Evolutionary conservation across 2,797 vertebrate species (phyloP).

Genomic region (Apogon talboti): DNA sequence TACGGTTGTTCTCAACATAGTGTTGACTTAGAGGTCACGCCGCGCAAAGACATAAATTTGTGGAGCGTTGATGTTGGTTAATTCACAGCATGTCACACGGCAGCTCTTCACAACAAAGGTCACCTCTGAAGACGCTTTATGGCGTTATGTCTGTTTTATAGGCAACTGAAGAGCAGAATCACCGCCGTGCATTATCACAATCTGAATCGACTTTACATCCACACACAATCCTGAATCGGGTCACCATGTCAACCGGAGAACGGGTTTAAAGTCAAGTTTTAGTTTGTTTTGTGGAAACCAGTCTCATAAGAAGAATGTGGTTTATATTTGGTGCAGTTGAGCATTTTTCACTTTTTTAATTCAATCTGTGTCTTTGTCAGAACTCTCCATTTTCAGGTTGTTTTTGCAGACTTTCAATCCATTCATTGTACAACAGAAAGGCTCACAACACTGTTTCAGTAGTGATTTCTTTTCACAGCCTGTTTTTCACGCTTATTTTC

Average conservation of each 20-base stretch:
- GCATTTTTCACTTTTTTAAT: too few species aligned
- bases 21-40: conserved; percentile 68
- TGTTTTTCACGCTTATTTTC: too few species aligned
- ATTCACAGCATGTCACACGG: conserved; percentile 57
- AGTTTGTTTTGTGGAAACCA: not conserved
- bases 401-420: too few species aligned
- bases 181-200: conserved; percentile 5
- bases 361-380: too few species aligned
- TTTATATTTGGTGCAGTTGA: too few species aligned
- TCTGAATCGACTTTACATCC: conserved; percentile 24
- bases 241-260: too few species aligned
- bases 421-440: too few species aligned
- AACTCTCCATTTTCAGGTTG: too few species aligned
- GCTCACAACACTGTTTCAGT: too few species aligned
- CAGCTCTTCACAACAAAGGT: conserved; percentile 66
- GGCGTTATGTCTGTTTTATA: conserved; percentile 61
- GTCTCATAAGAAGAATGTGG: too few species aligned
- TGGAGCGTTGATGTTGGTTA: conserved; percentile 53
- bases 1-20: conserved; percentile 37
- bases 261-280: not conserved
- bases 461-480: too few species aligned
- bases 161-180: conserved; percentile 31
- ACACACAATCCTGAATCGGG: too few species aligned
- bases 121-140: conserved; percentile 62
- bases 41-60: conserved; percentile 51